phyloP scores from a whole-genome alignment of 2,888 invertebrate species.

The Dyspetes luteomarginatus region DNA sequence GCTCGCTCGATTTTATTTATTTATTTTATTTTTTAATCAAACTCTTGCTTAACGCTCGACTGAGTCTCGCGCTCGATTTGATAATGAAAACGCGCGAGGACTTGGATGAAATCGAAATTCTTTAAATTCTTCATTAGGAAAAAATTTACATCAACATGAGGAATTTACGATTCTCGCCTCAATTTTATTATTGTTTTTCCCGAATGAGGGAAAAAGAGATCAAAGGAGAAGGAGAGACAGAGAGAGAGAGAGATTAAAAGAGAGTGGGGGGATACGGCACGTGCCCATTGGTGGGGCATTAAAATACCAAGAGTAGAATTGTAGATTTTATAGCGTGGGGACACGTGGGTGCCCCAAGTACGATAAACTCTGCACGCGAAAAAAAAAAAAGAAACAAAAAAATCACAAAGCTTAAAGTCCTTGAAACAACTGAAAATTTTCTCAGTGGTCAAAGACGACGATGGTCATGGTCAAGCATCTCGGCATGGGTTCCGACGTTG shows the following conservation, averaged over 20 bases:
- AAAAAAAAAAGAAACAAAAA: conserved; percentile 58
- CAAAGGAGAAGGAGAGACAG: background rate
- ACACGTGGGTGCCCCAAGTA: conserved; percentile 48
- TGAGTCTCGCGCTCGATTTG: background rate
- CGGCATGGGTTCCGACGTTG: conserved; percentile 49
- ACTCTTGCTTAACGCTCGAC: conserved; percentile 17
- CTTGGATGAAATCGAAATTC: conserved; percentile 17
- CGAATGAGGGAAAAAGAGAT: too few species aligned
- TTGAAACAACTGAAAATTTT: conserved; percentile 62
- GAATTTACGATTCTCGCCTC: conserved; percentile 42
- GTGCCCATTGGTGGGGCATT: conserved; percentile 20
- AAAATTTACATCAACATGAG: conserved; percentile 38
- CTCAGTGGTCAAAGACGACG: conserved; percentile 50
- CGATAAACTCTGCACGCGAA: conserved; percentile 49
- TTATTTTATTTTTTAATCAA: conserved; percentile 29
- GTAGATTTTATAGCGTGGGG: background rate
- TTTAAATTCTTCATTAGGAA: conserved; percentile 26
- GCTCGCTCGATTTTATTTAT: conserved; percentile 35
- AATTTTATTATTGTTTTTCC: background rate
- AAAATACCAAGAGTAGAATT: conserved; percentile 20
- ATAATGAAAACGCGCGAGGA: conserved; percentile 31
- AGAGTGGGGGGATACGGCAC: conserved; percentile 3
- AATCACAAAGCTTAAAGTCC: conserved; percentile 62
- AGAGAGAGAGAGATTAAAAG: background rate
- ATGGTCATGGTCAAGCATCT: conserved; percentile 62